Evolutionary conservation across 2,113 vertebrate genomes (phyloP).

Genomic region (Typhlomys cinereus): DNA sequence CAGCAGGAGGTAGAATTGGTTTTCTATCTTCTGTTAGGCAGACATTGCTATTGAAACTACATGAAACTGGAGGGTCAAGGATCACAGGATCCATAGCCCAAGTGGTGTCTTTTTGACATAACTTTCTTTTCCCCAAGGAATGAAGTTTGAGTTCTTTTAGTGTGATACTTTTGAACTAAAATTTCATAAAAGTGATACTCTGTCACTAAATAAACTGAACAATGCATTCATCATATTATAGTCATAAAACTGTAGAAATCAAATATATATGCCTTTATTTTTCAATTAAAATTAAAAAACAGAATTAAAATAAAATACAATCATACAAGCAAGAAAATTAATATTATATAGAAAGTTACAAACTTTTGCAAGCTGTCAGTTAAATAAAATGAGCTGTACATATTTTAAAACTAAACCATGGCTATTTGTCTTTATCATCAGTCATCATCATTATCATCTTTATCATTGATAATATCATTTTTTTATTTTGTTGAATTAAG

Average conservation of each 20-base stretch:
- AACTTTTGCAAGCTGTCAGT: neutral
- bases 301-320: neutral
- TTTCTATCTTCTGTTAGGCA: constrained; percentile 60
- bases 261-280: neutral
- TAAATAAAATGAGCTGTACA: neutral
- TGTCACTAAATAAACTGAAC: neutral
- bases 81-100: constrained; percentile 26
- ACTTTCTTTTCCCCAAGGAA: too few species aligned
- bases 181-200: neutral
- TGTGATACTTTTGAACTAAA: neutral
- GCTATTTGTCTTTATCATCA: too few species aligned
- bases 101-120: constrained; percentile 7
- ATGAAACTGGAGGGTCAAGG: constrained; percentile 30
- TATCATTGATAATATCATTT: too few species aligned
- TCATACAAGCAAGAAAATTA: neutral
- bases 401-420: too few species aligned
- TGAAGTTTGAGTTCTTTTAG: neutral
- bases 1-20: constrained; percentile 63
- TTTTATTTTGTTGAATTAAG: too few species aligned
- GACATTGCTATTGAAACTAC: neutral
- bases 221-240: neutral
- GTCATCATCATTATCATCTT: too few species aligned
- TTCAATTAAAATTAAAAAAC: neutral
- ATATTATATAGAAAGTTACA: neutral
- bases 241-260: neutral